Evolutionary conservation across 2,797 vertebrate genomes (phyloP).

Genomic region (Miichthys miiuy): DNA sequence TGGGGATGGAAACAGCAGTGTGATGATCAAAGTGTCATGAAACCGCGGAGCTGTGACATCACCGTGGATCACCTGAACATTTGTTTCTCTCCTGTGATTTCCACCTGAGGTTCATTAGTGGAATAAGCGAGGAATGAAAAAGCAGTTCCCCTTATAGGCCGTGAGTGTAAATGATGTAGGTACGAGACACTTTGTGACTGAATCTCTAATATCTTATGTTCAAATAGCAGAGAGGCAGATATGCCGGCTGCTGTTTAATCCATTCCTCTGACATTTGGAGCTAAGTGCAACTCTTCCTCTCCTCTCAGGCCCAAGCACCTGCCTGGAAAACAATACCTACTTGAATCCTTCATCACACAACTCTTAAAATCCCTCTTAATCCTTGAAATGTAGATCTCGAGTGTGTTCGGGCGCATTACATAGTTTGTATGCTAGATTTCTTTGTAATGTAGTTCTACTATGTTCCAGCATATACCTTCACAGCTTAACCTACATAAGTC

Average conservation of each 20-base stretch:
- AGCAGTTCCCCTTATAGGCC: slow-evolving; percentile 23
- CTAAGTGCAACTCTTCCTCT: slow-evolving; percentile 51
- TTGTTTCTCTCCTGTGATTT: slow-evolving; percentile 30
- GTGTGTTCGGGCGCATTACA: slow-evolving; percentile 67
- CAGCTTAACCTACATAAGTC: slow-evolving; percentile 80
- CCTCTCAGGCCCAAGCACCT: slow-evolving; percentile 68
- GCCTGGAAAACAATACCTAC: slow-evolving; percentile 81
- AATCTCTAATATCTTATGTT: slow-evolving; percentile 37
- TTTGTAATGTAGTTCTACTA: slow-evolving; percentile 71
- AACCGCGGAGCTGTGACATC: slow-evolving; percentile 26
- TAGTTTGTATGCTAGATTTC: slow-evolving; percentile 65
- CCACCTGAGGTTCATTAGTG: slow-evolving; percentile 30
- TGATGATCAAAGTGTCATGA: slow-evolving; percentile 17
- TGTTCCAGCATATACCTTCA: slow-evolving; percentile 74
- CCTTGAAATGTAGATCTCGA: slow-evolving; percentile 77
- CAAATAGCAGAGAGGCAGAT: slow-evolving; percentile 44
- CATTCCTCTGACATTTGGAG: slow-evolving; percentile 59
- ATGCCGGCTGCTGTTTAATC: slow-evolving; percentile 64
- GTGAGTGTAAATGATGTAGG: slow-evolving; percentile 23
- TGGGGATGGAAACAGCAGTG: not conserved
- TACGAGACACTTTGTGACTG: slow-evolving; percentile 16
- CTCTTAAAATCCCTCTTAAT: slow-evolving; percentile 79
- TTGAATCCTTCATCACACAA: slow-evolving; percentile 73
- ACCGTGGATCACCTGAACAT: slow-evolving; percentile 18
- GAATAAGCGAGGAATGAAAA: slow-evolving; percentile 6